phyloP scores from a whole-genome alignment of 2,888 invertebrate genomes.

The Parasteatoda lunata region DNA sequence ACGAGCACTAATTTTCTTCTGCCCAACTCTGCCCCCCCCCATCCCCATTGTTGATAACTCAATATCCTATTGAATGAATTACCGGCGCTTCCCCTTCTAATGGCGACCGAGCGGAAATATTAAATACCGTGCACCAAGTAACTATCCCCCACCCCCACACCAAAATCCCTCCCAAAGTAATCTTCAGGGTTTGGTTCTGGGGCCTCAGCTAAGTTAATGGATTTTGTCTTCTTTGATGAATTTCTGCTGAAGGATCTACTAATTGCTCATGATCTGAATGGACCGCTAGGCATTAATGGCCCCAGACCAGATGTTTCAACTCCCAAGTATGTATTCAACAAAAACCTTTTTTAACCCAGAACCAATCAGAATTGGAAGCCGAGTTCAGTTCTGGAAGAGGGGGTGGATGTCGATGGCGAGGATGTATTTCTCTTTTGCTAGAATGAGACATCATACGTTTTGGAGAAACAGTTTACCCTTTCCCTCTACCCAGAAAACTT shows the following conservation, averaged over 20 bases:
- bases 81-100: slow-evolving; percentile 63
- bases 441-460: slow-evolving; percentile 64
- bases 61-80: slow-evolving; percentile 69
- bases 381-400: slow-evolving; percentile 8
- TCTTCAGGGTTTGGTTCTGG: slow-evolving; percentile 45
- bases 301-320: slow-evolving; percentile 59
- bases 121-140: slow-evolving; percentile 66
- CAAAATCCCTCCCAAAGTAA: slow-evolving; percentile 55
- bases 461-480: slow-evolving; percentile 62
- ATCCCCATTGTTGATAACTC: slow-evolving; percentile 68
- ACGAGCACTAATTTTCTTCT: slow-evolving; percentile 67
- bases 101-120: slow-evolving; percentile 69
- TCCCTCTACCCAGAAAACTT: slow-evolving; percentile 30
- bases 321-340: slow-evolving; percentile 67
- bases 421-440: slow-evolving; percentile 20
- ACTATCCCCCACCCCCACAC: slow-evolving; percentile 24
- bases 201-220: slow-evolving; percentile 64
- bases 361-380: slow-evolving; percentile 60
- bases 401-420: slow-evolving; percentile 34
- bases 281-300: slow-evolving; percentile 67
- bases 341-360: slow-evolving; percentile 61
- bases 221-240: slow-evolving; percentile 69
- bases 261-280: slow-evolving; percentile 69
- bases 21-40: slow-evolving; percentile 27
- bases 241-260: slow-evolving; percentile 68